Evolutionary conservation across 1,140 invertebrate genomes (phyloP).

Genomic region (Drosophila hydei): DNA sequence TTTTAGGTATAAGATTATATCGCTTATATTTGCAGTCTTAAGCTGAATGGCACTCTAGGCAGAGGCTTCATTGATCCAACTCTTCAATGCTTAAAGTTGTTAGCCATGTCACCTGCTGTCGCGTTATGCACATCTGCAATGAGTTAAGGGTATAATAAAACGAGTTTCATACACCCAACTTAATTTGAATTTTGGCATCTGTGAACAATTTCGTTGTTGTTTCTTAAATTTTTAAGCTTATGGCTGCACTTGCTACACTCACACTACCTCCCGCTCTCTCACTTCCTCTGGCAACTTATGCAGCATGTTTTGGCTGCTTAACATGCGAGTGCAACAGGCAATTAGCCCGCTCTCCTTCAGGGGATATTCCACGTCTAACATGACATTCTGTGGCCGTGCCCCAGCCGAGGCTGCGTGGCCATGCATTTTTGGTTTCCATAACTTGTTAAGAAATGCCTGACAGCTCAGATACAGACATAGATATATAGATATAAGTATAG

Average conservation of each 20-base stretch:
- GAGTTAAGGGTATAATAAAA: too few relatives aligned
- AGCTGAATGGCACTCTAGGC: too few relatives aligned
- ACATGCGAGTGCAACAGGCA: slow-evolving; percentile 17
- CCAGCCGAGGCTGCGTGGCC: neutral
- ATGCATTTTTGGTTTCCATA: neutral
- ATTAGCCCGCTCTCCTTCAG: neutral
- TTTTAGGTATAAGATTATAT: too few relatives aligned
- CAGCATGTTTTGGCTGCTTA: slow-evolving; percentile 23
- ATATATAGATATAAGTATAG: too few relatives aligned
- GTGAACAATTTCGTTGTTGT: neutral
- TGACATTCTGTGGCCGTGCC: neutral
- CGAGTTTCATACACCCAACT: too few relatives aligned
- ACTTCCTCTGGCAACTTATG: neutral
- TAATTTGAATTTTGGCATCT: neutral
- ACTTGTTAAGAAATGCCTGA: too few relatives aligned
- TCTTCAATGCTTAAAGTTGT: too few relatives aligned
- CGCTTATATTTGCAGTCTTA: too few relatives aligned
- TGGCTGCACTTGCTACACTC: neutral
- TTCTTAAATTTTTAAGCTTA: neutral
- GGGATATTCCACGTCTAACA: neutral
- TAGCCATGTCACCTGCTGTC: too few relatives aligned
- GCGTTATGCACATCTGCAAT: too few relatives aligned
- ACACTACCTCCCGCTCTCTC: neutral
- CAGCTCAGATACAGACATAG: too few relatives aligned
- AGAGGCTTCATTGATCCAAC: too few relatives aligned